Base-by-base conservation (phyloP, 2,113 vertebrate species). In the Oriolus oriolus region DNA sequence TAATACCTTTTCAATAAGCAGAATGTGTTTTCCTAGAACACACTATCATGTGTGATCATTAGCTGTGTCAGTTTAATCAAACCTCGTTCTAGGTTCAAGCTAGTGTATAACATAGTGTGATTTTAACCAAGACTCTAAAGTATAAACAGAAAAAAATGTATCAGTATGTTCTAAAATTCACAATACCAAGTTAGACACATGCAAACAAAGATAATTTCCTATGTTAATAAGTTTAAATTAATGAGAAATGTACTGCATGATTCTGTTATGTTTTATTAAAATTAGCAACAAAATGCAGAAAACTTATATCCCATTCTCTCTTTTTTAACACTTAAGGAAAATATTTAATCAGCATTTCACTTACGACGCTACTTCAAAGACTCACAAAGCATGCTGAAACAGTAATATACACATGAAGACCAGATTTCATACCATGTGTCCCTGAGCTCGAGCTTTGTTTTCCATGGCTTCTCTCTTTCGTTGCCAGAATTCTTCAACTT, bases 401-500 rank as follows among this genome's bases (percentile, higher is more conserved):
- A 80, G 35, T 76, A 68, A 93, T 44, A 39, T 11, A 90, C 44
- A 84, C 14, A 91, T 76, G 22, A 95, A 95, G 41, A 94, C 5
- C 39, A 80, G 44, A 68, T 44, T 88, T 92, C 98, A 63, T 99
- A 99, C 99, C 99, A 99, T 97, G 78, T 99, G 99, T 96, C 99
- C 99, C 96, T 99, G 99, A 8, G 99, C 99, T 59, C 99, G 99
- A 45, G 99, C 99, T 98, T 99, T 99, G 96, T 99, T 99, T 95
- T 99, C 98, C 98, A 99, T 98, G 47, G 99, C 99, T 98, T 99
- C 99, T 88, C 90, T 98, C 95, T 99, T 99, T 22, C 99, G 97
- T 95, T 99, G 99, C 79, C 99, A 98, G 89, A 99, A 99, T 96
- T 99, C 99, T 97, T 99, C 98, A 18, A 99, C 99, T 97, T 99